Evolutionary conservation across 2,888 invertebrate species (phyloP), one percentile per base, ranked within the genome.

Genomic region (Tipula confusa): DNA sequence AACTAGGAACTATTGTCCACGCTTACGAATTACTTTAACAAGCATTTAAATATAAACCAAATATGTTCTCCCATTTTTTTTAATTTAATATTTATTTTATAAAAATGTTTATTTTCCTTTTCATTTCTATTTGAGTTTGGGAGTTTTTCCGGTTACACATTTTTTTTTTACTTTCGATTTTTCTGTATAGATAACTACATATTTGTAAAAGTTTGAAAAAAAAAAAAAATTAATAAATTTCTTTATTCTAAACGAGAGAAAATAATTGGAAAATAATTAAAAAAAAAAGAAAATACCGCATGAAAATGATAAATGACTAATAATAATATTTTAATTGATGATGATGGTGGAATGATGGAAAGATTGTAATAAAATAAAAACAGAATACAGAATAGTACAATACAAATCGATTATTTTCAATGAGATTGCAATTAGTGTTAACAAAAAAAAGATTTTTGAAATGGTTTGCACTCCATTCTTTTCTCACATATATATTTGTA

Each of bases 261-360:
- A 64, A 64, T 64, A 64, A 64, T 64, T 64, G 64, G 24, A 64
- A 64, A 64, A 24, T 64, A 64, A 64, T 64, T 64, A 24, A 4
- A 64, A 1, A 64, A 64, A 64, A 43, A 15, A 11, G 15, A 15
- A 64, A 64, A 24, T 64, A 64, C 64, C 64, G 11, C 64, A 64
- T 18, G 24, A 64, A 64, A 64, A 64, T 64, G 64, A 64, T 64
- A 64, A 24, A 64, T 64, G 64, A 64, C 64, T 64, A 64, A 64
- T 24, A 33, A 33, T 33, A 64, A 64, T 64, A 64, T 64, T 64
- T 64, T 24, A 64, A 64, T 64, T 64, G 7, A 24, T 24, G 64
- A 64, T 64, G 18, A 0, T 43, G 24, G 24, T 64, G 24, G 15
- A 31, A 38, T 43, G 43, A 43, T 43, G 43, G 15, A 43, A 43